A percentile compares a stretch with the other conserved stretches of the same genome.
Conservation (phyloP, 2,888 invertebrate genomes). For the Dicyrtoma fusca region DNA sequence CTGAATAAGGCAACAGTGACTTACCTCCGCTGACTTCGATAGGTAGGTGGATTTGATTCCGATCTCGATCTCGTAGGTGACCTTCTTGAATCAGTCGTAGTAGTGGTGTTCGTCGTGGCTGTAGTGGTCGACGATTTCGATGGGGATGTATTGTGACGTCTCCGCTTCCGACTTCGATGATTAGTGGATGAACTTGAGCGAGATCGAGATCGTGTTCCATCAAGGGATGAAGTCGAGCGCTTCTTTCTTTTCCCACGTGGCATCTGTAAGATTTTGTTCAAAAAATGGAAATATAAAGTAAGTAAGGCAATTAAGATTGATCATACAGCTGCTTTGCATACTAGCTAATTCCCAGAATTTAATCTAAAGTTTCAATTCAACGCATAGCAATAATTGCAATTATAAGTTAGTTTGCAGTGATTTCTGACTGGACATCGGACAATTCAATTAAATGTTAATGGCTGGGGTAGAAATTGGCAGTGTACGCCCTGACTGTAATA, state of each 20-base stretch:
- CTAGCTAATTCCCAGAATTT: no score
- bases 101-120: constrained; percentile 15
- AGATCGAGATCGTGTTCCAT: constrained; percentile 44
- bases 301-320: no score
- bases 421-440: no score
- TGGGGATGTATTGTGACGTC: constrained; percentile 44
- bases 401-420: no score
- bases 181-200: constrained; percentile 30
- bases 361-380: no score
- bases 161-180: constrained; percentile 41
- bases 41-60: constrained; percentile 14
- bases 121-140: constrained; percentile 35
- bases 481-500: background rate
- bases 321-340: no score
- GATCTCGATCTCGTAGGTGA: constrained; percentile 33
- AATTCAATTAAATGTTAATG: no score
- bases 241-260: constrained; percentile 53
- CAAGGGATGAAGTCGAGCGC: constrained; percentile 45
- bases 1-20: constrained; percentile 10
- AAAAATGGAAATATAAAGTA: no score
- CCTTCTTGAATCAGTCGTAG: constrained; percentile 18
- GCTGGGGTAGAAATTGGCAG: background rate
- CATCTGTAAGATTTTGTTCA: constrained; percentile 38
- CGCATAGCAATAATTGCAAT: no score
- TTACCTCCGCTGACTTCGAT: constrained; percentile 18